phyloP scores from a whole-genome alignment of 2,797 vertebrate species.

The Dendrocincla fuliginosa region DNA sequence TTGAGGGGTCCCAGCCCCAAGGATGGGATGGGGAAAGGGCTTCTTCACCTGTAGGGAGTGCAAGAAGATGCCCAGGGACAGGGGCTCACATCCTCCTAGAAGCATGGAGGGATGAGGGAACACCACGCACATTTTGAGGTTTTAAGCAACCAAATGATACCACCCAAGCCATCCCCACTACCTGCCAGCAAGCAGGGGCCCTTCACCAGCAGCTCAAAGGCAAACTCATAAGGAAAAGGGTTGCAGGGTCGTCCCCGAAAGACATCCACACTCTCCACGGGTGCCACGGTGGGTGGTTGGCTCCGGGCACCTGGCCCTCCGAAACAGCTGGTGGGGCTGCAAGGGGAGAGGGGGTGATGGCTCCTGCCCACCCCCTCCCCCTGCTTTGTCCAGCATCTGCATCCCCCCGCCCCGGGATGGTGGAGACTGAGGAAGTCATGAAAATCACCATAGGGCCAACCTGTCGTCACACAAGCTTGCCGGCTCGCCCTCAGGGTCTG shows the following conservation, averaged over 20 bases:
- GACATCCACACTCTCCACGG: slow-evolving; percentile 55
- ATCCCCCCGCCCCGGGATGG: slow-evolving; percentile 32
- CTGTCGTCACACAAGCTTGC: slow-evolving; percentile 89
- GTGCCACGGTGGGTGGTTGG: background rate
- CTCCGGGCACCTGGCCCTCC: slow-evolving; percentile 58
- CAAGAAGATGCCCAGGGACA: background rate
- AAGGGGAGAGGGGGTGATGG: slow-evolving; percentile 4
- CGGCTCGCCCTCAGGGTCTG: slow-evolving; percentile 77
- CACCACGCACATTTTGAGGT: background rate
- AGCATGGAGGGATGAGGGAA: background rate
- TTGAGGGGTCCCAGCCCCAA: background rate
- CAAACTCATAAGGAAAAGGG: slow-evolving; percentile 89
- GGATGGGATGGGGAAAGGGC: background rate
- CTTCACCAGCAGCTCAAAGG: slow-evolving; percentile 94
- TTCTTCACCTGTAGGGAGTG: background rate
- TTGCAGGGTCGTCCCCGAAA: slow-evolving; percentile 86
- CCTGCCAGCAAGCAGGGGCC: slow-evolving; percentile 95
- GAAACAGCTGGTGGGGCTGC: slow-evolving; percentile 92
- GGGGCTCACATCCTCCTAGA: background rate
- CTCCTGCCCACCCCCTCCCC: background rate
- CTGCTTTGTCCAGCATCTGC: background rate
- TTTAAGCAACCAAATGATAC: background rate
- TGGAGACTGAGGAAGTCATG: slow-evolving; percentile 76
- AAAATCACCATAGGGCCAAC: slow-evolving; percentile 87
- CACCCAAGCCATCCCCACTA: background rate